Evolutionary conservation across 2,797 vertebrate genomes (phyloP), one percentile per base, ranked within the genome.

Genomic region (Danio kyathit): DNA sequence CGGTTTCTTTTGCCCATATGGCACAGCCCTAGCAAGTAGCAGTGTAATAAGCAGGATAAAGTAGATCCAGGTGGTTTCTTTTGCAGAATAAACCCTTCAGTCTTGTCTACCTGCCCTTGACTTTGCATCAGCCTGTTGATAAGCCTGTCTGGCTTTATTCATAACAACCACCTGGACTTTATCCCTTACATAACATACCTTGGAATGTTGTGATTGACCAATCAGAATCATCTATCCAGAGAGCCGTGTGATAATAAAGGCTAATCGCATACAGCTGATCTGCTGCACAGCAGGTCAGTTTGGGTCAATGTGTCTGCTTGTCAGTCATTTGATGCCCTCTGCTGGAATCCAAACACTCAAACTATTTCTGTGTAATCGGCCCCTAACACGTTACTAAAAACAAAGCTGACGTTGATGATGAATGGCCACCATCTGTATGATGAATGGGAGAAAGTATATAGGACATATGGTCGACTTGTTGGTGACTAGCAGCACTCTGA

Each of bases 371-470:
- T 40, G 5, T 11, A 29, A 70, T 51, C 1, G 5, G 9, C 6
- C 6, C 40, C 4, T 43, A 71, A 71, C 52, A 19, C 40, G 56
- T n/a, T 13, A 9, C 52, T 56, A 56, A 72, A 56, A 43, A 72
- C 52, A 72, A 72, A 9, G n/a, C 51, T 19, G 38, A 6, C 43
- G 11, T 19, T 71, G 69, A 57, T 57, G 69, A 72, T 44, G 12
- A 56, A 72, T 56, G 52, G 56, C 40, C 51, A 11, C n/a, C 13
- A 60, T 74, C 19, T 60, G 19, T 48, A 74, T 74, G 43, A 74
- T 46, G n/a, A 48, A 48, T 48, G 43, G 43, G 72, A 38, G 43
- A 74, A 48, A 43, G 56, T 56, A 19, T 29, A 46, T 48, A 74
- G 19, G 12, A 48, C 56, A 74, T 48, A 74, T 60, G 43, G 54